A percentile compares a stretch with the other conserved stretches of the same genome.
These are phyloP conservation scores for Phrynocephalus vlangalii DNA, from an alignment of 2,797 vertebrate species.

Conservation along the genomic window DNA sequence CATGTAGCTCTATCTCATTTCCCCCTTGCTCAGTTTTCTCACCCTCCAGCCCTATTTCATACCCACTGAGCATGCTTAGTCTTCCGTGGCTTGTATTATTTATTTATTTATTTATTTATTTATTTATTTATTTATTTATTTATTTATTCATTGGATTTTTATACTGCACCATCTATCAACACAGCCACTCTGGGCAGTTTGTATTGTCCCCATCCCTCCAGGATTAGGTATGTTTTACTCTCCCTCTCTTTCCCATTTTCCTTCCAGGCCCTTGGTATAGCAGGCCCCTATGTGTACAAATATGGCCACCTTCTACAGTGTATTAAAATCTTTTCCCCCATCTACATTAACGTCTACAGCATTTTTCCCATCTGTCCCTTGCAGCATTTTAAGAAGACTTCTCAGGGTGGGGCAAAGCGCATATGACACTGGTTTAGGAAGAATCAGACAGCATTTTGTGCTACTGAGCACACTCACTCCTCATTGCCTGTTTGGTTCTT, in stretches of 20 bases:
- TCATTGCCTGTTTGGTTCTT: not conserved
- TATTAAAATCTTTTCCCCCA: not conserved
- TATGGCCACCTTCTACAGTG: no score
- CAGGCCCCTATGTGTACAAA: no score
- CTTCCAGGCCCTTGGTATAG: no score
- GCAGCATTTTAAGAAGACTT: not conserved
- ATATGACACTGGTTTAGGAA: not conserved
- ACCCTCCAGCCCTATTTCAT: not conserved
- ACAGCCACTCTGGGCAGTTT: no score
- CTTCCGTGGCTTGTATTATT: not conserved
- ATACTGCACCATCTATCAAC: no score
- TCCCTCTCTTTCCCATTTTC: not conserved
- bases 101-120: no score
- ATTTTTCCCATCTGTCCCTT: not conserved
- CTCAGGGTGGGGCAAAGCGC: not conserved
- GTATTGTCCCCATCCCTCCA: not conserved
- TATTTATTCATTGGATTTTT: no score
- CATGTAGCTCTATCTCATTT: not conserved
- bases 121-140: no score
- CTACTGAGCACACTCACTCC: not conserved
- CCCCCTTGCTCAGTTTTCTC: not conserved
- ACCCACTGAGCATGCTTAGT: not conserved
- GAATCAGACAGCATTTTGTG: not conserved
- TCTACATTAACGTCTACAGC: no score
- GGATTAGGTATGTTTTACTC: not conserved